phyloP scores from a whole-genome alignment of 2,113 vertebrate species.

The Thamnophis sirtalis region DNA sequence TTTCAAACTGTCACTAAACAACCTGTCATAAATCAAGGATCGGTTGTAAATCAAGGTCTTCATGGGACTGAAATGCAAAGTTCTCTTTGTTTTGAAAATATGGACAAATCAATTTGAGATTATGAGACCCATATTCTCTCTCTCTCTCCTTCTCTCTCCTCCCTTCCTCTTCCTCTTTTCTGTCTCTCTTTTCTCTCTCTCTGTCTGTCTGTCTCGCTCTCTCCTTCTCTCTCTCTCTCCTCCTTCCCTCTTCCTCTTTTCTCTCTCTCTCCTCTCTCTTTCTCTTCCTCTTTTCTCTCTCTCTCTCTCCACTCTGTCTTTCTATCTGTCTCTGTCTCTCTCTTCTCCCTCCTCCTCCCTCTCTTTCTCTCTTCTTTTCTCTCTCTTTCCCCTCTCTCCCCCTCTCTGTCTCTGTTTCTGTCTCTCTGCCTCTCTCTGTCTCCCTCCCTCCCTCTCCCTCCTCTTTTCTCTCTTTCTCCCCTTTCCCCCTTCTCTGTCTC shows the following conservation, averaged over 20 bases:
- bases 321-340: too few relatives aligned
- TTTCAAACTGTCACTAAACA: not conserved
- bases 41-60: not conserved
- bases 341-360: accelerated
- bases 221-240: accelerated
- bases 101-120: constrained; percentile 22
- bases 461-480: accelerated
- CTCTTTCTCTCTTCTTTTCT: too few relatives aligned
- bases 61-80: not conserved
- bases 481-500: accelerated
- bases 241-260: not conserved
- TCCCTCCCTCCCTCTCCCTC: too few relatives aligned
- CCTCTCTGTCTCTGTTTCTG: too few relatives aligned
- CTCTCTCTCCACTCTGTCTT: not conserved
- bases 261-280: too few relatives aligned
- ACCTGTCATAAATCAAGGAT: not conserved
- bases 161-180: not conserved
- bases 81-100: not conserved
- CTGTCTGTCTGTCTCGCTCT: too few relatives aligned
- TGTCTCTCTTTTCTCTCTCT: too few relatives aligned
- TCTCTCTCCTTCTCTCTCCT: too few relatives aligned
- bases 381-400: too few relatives aligned
- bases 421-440: too few relatives aligned
- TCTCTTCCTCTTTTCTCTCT: not conserved
- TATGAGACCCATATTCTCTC: not conserved